Evolutionary conservation across 2,888 invertebrate genomes (phyloP).

Genomic region (Brachyptera risi): DNA sequence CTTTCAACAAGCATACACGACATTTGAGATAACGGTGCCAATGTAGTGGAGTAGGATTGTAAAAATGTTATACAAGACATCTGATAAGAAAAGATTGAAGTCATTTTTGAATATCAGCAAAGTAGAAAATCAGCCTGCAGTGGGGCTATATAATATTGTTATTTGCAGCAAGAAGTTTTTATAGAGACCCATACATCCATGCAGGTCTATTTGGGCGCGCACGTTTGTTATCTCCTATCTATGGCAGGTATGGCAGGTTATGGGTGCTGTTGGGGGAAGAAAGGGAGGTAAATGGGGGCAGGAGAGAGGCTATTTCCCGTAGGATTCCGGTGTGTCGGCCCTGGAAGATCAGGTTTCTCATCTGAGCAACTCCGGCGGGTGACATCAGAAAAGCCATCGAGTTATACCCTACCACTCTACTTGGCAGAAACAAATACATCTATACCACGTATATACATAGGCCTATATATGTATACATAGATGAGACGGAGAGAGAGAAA

Average conservation of each 20-base stretch:
- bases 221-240: conserved; percentile 9
- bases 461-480: too few species aligned
- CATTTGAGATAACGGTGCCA: too few species aligned
- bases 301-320: conserved; percentile 11
- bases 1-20: too few species aligned
- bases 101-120: too few species aligned
- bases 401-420: too few species aligned
- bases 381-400: background rate
- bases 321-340: conserved; percentile 14
- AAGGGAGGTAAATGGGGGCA: background rate
- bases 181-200: background rate
- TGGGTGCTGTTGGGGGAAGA: background rate
- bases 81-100: too few species aligned
- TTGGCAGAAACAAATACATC: background rate
- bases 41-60: too few species aligned
- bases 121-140: background rate
- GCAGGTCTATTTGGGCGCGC: background rate
- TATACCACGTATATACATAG: background rate
- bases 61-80: too few species aligned
- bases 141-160: conserved; percentile 14
- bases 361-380: conserved; percentile 13
- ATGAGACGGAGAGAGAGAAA: too few species aligned
- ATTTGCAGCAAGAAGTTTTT: conserved; percentile 5
- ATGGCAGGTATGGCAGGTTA: conserved; percentile 12
- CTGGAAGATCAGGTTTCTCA: conserved; percentile 20